These are phyloP conservation scores for Drosophila azteca DNA, from an alignment of 1,140 invertebrate species.

Conservation along the genomic window DNA sequence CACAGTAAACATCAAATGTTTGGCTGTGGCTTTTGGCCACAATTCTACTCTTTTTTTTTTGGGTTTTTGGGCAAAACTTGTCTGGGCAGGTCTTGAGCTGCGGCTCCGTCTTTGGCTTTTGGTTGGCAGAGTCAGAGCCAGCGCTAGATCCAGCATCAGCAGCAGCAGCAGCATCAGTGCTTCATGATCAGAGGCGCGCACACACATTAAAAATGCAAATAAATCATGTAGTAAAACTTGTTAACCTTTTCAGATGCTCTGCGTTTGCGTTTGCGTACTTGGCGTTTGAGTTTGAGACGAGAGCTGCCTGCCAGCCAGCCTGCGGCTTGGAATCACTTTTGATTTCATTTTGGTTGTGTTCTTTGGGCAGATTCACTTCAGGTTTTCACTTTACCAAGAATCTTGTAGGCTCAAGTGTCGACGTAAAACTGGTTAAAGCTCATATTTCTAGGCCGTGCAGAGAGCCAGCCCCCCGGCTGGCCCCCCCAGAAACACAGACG, in stretches of 20 bases:
- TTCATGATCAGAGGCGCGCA: constrained; percentile 33
- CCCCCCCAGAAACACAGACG: constrained; percentile 22
- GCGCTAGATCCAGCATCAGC: constrained; percentile 17
- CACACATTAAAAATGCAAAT: constrained; percentile 80
- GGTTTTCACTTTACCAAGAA: constrained; percentile 59
- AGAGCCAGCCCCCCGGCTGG: no score
- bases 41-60: constrained; percentile 27
- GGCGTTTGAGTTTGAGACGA: constrained; percentile 23
- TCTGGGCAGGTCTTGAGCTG: constrained; percentile 55
- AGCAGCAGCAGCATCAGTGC: constrained; percentile 12
- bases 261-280: constrained; percentile 34
- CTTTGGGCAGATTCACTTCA: constrained; percentile 77
- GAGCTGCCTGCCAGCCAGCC: constrained; percentile 59
- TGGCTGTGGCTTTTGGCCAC: constrained; percentile 35
- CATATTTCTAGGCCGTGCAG: constrained; percentile 67
- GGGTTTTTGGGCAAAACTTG: constrained; percentile 58
- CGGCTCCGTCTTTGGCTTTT: constrained; percentile 22
- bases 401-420: constrained; percentile 74
- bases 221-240: constrained; percentile 82
- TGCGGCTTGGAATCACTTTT: constrained; percentile 60
- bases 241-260: constrained; percentile 75
- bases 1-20: constrained; percentile 33
- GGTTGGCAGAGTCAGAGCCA: no score
- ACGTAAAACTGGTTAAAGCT: constrained; percentile 69
- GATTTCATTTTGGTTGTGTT: constrained; percentile 72